A percentile compares a stretch with the other conserved stretches of the same genome.
phyloP scores from a whole-genome alignment of 2,113 vertebrate genomes.

The Triplophysa rosa region DNA sequence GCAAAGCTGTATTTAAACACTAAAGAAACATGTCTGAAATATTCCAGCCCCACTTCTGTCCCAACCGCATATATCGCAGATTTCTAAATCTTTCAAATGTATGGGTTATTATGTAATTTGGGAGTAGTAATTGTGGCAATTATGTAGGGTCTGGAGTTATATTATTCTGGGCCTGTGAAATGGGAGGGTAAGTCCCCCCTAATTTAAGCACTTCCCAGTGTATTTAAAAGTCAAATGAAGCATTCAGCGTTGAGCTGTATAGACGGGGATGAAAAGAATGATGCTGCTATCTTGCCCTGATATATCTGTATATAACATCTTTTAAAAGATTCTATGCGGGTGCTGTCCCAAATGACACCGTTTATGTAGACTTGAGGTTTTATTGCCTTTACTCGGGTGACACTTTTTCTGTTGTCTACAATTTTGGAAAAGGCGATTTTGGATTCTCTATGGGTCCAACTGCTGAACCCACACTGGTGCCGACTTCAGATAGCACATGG shows the following conservation, averaged over 20 bases:
- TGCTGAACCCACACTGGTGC: no score
- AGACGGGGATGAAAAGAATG: constrained; percentile 43
- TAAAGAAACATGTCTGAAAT: constrained; percentile 41
- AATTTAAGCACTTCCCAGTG: constrained; percentile 43
- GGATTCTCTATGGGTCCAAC: no score
- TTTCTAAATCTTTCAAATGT: constrained; percentile 49
- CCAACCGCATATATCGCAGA: constrained; percentile 41
- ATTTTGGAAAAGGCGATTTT: no score
- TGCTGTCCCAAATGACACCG: not conserved
- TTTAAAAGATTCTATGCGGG: not conserved
- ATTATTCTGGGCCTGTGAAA: constrained; percentile 47
- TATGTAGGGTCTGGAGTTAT: constrained; percentile 49
- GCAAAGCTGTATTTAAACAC: constrained; percentile 43
- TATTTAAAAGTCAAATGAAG: constrained; percentile 54
- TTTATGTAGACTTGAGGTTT: not conserved
- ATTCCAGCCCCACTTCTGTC: constrained; percentile 11
- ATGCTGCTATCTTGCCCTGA: constrained; percentile 29
- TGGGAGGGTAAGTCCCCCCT: constrained; percentile 46
- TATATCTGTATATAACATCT: constrained; percentile 4
- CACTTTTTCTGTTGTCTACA: no score
- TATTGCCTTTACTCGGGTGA: no score
- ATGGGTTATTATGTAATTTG: constrained; percentile 59
- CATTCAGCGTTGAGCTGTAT: constrained; percentile 49
- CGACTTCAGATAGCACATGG: no score
- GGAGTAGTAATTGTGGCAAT: constrained; percentile 57